These are phyloP conservation scores for Catocala nupta DNA, from an alignment of 2,888 invertebrate species.

Conservation along the genomic window DNA sequence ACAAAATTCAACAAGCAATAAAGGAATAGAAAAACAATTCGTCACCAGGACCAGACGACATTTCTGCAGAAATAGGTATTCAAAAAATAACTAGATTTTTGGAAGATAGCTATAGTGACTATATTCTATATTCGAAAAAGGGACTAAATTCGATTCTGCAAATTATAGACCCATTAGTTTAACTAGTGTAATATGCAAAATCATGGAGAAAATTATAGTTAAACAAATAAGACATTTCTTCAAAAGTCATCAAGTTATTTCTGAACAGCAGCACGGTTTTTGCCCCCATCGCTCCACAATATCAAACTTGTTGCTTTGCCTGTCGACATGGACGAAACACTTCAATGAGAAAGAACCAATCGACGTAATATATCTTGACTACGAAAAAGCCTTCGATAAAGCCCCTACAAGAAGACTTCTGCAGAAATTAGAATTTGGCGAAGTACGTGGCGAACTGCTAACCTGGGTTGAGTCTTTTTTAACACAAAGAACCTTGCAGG, in stretches of 20 bases:
- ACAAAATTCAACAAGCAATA: too few relatives aligned
- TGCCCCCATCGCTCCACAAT: too few relatives aligned
- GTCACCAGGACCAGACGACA: too few relatives aligned
- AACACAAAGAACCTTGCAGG: not conserved
- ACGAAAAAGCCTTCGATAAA: constrained; percentile 5
- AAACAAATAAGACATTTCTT: not conserved
- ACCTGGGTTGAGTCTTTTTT: not conserved
- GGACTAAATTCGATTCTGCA: not conserved
- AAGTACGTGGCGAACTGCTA: not conserved
- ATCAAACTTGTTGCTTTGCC: too few relatives aligned
- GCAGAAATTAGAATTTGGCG: not conserved
- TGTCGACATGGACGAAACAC: not conserved
- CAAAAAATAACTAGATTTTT: not conserved
- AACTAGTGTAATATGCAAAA: not conserved
- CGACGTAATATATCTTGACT: constrained; percentile 5
- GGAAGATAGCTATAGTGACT: not conserved
- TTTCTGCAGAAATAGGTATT: not conserved
- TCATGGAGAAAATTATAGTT: too few relatives aligned
- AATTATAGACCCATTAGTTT: not conserved
- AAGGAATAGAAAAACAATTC: too few relatives aligned
- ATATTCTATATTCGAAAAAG: not conserved
- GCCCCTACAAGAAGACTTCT: not conserved
- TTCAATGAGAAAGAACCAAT: constrained; percentile 2
- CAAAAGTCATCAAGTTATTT: too few relatives aligned
- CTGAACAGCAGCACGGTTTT: too few relatives aligned